Evolutionary conservation across 2,797 vertebrate species (phyloP), one percentile per base, ranked within the genome.

Genomic region (Darevskia mixta): DNA sequence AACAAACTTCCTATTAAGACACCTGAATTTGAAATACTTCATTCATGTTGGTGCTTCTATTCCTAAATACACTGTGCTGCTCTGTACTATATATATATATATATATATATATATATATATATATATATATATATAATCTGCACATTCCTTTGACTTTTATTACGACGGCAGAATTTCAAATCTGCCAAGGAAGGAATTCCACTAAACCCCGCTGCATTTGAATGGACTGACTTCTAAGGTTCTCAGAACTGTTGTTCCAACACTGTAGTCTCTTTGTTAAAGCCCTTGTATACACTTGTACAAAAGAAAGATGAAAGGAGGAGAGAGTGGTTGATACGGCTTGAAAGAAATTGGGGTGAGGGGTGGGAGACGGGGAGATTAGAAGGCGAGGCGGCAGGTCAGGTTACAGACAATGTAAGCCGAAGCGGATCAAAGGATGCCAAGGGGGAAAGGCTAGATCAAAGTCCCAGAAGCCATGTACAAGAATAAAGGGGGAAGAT

Each of bases 191-290:
- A 55, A 88, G 67, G 71, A 45, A 73, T 66, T 58, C 76, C 23
- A 8, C 29, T 17, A 5, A 84, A 32, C 38, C 38, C 73, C 64
- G 6, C 38, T 15, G 45, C 20, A 61, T 45, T 61, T 18, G 58
- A 84, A 72, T 13, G 8, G 66, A 90, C 69, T 72, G 35, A 87
- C 91, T 92, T 95, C 93, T 93, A 82, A 94, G 49, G 88, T 75
- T 72, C 89, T 89, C 91, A 93, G 91, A 92, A 93, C 90, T 79
- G 85, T 92, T 90, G 83, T 82, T 82, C 64, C 92, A 35, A 86
- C 91, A 95, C 94, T 95, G 94, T 95, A 95, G 95, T 92, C 91
- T 84, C 95, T 96, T 96, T 96, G 95, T 96, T 90, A 90, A 15
- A 32, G 92, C 87, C 88, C 93, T 85, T 93, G 91, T 94, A 95